phyloP scores from a whole-genome alignment of 2,888 invertebrate species.

The Himalopsyche tibetana region DNA sequence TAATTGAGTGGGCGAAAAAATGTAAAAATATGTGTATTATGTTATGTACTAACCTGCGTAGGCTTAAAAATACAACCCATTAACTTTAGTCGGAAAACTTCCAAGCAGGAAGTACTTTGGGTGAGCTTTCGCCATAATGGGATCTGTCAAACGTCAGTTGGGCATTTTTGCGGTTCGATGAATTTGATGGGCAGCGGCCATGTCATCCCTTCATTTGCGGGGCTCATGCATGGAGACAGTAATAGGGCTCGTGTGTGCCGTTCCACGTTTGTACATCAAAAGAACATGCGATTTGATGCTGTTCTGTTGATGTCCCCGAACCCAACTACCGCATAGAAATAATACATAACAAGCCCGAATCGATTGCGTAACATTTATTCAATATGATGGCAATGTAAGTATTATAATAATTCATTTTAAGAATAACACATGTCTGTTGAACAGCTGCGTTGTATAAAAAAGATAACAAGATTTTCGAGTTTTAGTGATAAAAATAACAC shows the following conservation, averaged over 20 bases:
- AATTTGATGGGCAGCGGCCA: conserved; percentile 23
- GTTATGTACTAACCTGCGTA: neutral
- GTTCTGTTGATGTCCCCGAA: neutral
- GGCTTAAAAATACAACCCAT: conserved; percentile 8
- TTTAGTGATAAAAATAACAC: too few relatives aligned
- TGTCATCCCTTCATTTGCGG: conserved; percentile 21
- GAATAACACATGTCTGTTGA: too few relatives aligned
- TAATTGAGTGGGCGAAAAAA: too few relatives aligned
- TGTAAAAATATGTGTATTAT: too few relatives aligned
- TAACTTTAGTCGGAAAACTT: neutral
- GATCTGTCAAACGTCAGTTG: conserved; percentile 38
- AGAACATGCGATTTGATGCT: conserved; percentile 17
- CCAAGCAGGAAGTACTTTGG: neutral
- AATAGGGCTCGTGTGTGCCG: neutral
- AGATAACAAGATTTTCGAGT: too few relatives aligned
- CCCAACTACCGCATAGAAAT: too few relatives aligned
- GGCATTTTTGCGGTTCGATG: conserved; percentile 36
- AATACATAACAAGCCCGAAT: too few relatives aligned
- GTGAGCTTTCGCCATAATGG: conserved; percentile 14
- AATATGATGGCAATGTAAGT: too few relatives aligned
- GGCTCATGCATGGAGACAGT: neutral
- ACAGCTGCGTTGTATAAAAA: too few relatives aligned
- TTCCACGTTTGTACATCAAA: neutral
- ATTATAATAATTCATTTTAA: too few relatives aligned
- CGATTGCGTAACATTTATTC: too few relatives aligned